Percentiles rank a stretch among this genome's conserved stretches.
These are phyloP conservation scores for Coreoperca whiteheadi DNA, from an alignment of 2,113 vertebrate genomes.

Conservation along the genomic window DNA sequence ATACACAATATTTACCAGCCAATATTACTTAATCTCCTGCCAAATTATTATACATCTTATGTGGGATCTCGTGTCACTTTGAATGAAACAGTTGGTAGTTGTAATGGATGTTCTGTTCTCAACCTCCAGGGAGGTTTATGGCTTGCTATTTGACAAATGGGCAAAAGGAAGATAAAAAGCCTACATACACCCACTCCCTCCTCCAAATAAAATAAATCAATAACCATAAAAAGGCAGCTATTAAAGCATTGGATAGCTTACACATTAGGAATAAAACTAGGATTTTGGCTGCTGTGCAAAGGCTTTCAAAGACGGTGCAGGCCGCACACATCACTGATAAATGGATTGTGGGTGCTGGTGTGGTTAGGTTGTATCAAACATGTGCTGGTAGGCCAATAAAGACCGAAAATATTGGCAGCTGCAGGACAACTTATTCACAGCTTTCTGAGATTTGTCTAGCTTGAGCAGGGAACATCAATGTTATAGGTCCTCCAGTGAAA, in stretches of 20 bases:
- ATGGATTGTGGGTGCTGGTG: conserved; percentile 59
- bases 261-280: conserved; percentile 61
- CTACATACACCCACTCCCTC: conserved; percentile 49
- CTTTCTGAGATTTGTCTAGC: conserved; percentile 52
- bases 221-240: conserved; percentile 67
- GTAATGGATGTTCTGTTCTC: conserved; percentile 55
- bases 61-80: conserved; percentile 43
- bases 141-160: conserved; percentile 65
- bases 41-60: conserved; percentile 38
- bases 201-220: conserved; percentile 70
- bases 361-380: conserved; percentile 66
- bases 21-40: conserved; percentile 48
- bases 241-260: conserved; percentile 60
- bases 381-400: conserved; percentile 59
- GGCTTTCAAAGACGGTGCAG: conserved; percentile 37
- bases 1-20: conserved; percentile 55
- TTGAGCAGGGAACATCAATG: neutral
- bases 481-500: conserved; percentile 39
- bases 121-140: conserved; percentile 57
- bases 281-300: conserved; percentile 68
- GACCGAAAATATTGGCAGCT: conserved; percentile 59
- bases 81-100: conserved; percentile 40
- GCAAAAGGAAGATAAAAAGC: conserved; percentile 49
- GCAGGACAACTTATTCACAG: conserved; percentile 54
- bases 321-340: conserved; percentile 55